A percentile compares a stretch with the other conserved stretches of the same genome.
Evolutionary conservation across 2,888 invertebrate genomes (phyloP).

Genomic region (Hypomecis atomaria): DNA sequence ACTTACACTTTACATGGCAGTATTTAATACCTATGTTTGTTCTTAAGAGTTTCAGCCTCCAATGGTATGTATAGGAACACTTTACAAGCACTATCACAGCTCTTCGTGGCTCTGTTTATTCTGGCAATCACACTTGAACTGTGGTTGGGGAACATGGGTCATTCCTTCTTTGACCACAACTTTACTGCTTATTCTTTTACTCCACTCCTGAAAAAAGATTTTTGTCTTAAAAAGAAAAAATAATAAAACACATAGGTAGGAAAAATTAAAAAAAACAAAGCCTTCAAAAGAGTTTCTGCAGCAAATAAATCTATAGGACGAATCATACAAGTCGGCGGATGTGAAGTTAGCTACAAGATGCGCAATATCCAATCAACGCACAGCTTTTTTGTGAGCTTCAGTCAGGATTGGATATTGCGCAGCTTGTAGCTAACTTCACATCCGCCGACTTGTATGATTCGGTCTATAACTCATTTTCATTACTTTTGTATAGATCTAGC

Average conservation of each 20-base stretch:
- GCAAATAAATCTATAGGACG: neutral
- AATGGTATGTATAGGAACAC: neutral
- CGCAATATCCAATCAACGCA: too few species aligned
- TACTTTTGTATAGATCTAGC: neutral
- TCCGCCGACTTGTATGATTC: too few species aligned
- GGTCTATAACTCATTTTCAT: too few species aligned
- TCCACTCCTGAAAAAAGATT: constrained; percentile 87
- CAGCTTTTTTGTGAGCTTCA: too few species aligned
- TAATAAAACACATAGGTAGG: too few species aligned
- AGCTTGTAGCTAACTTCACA: too few species aligned
- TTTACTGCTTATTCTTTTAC: constrained; percentile 85
- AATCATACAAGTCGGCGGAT: too few species aligned
- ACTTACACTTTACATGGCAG: constrained; percentile 19
- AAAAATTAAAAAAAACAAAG: too few species aligned
- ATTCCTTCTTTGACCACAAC: constrained; percentile 61
- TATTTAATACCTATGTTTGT: constrained; percentile 20
- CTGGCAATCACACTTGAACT: constrained; percentile 62
- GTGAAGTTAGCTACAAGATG: too few species aligned
- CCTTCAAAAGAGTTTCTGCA: neutral
- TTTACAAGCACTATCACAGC: constrained; percentile 49
- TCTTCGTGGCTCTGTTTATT: constrained; percentile 58
- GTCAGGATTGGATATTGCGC: too few species aligned
- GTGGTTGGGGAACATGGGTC: constrained; percentile 70
- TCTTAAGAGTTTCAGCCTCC: constrained; percentile 15
- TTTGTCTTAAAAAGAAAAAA: too few species aligned